phyloP scores from a whole-genome alignment of 1,140 invertebrate species.

The Magallana ariakensis region DNA sequence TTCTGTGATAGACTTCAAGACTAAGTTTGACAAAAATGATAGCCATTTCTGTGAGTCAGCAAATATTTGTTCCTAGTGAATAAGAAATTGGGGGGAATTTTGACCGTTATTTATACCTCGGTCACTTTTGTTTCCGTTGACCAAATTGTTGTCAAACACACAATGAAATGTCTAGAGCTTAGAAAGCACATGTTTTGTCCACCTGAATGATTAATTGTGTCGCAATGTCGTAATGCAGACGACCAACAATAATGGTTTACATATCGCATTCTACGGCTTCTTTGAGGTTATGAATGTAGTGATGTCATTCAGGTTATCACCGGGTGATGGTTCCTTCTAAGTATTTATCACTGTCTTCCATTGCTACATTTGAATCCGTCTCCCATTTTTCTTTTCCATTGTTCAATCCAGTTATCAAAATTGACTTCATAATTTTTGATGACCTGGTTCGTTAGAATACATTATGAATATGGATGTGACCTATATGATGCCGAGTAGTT shows the following conservation, averaged over 20 bases:
- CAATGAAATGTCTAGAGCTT: slow-evolving; percentile 29
- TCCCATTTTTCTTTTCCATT: no score
- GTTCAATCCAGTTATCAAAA: no score
- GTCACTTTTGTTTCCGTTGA: not conserved
- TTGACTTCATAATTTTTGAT: no score
- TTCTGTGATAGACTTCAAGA: no score
- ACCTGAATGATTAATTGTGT: slow-evolving; percentile 15
- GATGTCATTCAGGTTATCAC: not conserved
- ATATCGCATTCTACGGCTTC: not conserved
- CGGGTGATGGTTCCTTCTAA: not conserved
- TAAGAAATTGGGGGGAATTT: slow-evolving; percentile 33
- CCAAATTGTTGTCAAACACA: slow-evolving; percentile 29
- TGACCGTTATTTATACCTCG: not conserved
- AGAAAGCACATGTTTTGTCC: slow-evolving; percentile 35
- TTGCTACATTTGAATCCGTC: no score
- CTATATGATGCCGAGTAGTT: no score
- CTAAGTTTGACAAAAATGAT: not conserved
- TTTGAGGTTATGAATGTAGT: not conserved
- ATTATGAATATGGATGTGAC: no score
- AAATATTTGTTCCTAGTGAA: not conserved
- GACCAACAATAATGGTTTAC: not conserved
- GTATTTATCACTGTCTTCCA: not conserved
- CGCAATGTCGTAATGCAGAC: not conserved
- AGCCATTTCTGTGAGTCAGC: slow-evolving; percentile 6
- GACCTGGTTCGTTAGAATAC: no score